Conservation (phyloP, 2,797 vertebrate species). For the Pseudochaenichthys georgianus region DNA sequence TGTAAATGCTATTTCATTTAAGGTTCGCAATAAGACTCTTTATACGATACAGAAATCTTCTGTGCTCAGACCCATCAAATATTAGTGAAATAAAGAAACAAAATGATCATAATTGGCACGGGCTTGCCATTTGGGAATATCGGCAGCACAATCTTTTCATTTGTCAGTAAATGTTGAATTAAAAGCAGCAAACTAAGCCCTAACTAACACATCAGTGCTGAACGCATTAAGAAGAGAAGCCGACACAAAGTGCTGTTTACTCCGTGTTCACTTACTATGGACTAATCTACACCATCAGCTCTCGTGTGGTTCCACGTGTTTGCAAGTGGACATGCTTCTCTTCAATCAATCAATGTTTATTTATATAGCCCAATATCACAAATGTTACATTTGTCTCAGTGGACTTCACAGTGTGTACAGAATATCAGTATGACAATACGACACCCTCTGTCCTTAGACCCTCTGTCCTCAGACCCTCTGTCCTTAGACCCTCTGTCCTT, state of each 20-base stretch:
- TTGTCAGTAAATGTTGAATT: constrained; percentile 21
- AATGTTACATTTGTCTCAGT: too few species aligned
- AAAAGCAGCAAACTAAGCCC: constrained; percentile 41
- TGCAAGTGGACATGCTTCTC: constrained; percentile 6
- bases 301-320: constrained; percentile 36
- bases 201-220: constrained; percentile 20
- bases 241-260: constrained; percentile 18
- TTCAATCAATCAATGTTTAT: too few species aligned
- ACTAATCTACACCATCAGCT: constrained; percentile 41
- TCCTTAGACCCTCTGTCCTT: too few species aligned
- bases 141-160: not conserved
- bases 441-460: too few species aligned
- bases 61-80: constrained; percentile 2
- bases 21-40: constrained; percentile 15
- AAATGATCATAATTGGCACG: not conserved
- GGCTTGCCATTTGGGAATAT: not conserved
- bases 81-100: constrained; percentile 10
- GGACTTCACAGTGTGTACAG: too few species aligned
- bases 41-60: not conserved
- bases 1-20: constrained; percentile 17
- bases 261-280: constrained; percentile 10
- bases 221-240: constrained; percentile 11
- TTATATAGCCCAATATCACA: too few species aligned
- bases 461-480: too few species aligned
- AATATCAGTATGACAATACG: too few species aligned